These are phyloP conservation scores for Acrobasis suavella DNA, from an alignment of 2,888 invertebrate genomes.

Conservation along the genomic window DNA sequence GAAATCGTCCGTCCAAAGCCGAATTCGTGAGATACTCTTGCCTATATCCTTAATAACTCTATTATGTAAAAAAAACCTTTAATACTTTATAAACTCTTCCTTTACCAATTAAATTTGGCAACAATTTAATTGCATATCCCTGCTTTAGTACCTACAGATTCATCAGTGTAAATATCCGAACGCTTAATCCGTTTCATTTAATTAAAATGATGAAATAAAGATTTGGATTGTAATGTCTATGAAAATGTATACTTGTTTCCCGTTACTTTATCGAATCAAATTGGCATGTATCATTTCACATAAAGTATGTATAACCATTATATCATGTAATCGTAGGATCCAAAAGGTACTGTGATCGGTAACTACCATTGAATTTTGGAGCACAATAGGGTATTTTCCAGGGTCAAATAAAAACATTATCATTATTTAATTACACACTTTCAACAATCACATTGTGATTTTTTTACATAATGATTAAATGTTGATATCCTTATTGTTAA, in stretches of 20 bases:
- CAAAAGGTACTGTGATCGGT: constrained; percentile 74
- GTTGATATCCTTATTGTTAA: background rate
- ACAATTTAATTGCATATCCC: background rate
- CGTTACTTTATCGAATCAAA: constrained; percentile 25
- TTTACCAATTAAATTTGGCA: background rate
- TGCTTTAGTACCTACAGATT: constrained; percentile 27
- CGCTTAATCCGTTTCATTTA: constrained; percentile 19
- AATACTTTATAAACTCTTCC: background rate
- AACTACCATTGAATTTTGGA: constrained; percentile 56
- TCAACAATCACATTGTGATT: no score
- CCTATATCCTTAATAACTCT: constrained; percentile 21
- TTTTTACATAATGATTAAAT: background rate
- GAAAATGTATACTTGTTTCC: constrained; percentile 27
- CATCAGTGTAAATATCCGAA: constrained; percentile 36
- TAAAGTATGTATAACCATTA: constrained; percentile 49
- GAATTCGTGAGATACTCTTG: constrained; percentile 21
- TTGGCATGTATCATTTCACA: constrained; percentile 44
- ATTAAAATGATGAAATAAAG: constrained; percentile 33
- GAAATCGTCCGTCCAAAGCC: constrained; percentile 29
- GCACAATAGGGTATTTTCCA: constrained; percentile 48
- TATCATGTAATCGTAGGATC: constrained; percentile 63
- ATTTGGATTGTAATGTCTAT: constrained; percentile 30
- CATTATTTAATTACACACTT: no score
- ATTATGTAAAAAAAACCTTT: background rate
- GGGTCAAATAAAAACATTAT: constrained; percentile 18